phyloP scores from a whole-genome alignment of 2,888 invertebrate genomes.

The Sialis lutaria region DNA sequence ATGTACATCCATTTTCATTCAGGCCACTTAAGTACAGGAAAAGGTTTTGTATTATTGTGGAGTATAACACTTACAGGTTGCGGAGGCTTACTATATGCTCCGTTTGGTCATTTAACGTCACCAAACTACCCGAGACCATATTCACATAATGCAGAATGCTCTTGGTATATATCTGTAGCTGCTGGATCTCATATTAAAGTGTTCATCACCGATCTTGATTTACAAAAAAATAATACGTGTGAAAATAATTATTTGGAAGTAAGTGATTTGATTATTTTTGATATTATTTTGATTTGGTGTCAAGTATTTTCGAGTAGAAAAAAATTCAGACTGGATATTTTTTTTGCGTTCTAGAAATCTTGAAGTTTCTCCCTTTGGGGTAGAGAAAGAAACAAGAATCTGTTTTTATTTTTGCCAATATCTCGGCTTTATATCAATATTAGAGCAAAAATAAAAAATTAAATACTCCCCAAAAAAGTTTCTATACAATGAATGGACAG shows the following conservation, averaged over 20 bases:
- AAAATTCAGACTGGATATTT: no score
- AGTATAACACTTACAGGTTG: conserved; percentile 52
- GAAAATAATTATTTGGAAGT: conserved; percentile 51
- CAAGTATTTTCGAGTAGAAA: no score
- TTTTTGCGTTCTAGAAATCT: no score
- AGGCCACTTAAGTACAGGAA: conserved; percentile 39
- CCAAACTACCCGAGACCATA: conserved; percentile 75
- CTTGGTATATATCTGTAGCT: conserved; percentile 59
- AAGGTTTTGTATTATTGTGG: conserved; percentile 63
- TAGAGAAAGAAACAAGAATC: no score
- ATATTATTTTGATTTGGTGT: no score
- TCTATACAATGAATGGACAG: no score
- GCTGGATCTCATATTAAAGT: conserved; percentile 53
- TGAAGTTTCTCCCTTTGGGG: no score
- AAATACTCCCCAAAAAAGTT: no score
- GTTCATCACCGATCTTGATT: conserved; percentile 49
- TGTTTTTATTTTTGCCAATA: no score
- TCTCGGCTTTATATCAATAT: no score
- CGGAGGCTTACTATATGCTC: conserved; percentile 55
- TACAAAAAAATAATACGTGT: conserved; percentile 44
- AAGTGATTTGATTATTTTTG: no score
- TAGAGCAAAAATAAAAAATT: no score
- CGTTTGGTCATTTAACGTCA: conserved; percentile 58
- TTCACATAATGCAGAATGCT: conserved; percentile 51
- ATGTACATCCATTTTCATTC: conserved; percentile 60